phyloP scores from a whole-genome alignment of 2,113 vertebrate genomes.

The Hystrix brachyura region DNA sequence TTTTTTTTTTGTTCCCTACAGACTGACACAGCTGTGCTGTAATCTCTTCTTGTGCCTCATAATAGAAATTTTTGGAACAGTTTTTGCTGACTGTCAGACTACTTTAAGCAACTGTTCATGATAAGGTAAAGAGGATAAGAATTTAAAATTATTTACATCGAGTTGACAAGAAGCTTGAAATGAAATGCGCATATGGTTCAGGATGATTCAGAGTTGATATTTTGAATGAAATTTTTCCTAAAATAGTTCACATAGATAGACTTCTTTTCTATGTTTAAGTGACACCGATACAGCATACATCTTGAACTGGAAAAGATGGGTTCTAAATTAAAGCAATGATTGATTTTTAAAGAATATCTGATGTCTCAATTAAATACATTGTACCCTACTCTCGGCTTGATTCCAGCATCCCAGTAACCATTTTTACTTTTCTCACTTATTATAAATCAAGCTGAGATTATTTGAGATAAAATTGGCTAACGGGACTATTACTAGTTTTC shows the following conservation, averaged over 20 bases:
- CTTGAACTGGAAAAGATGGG: neutral
- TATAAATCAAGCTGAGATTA: neutral
- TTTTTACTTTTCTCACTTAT: neutral
- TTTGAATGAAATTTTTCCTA: neutral
- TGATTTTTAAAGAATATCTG: neutral
- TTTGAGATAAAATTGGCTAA: neutral
- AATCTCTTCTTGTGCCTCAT: neutral
- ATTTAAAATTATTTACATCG: constrained; percentile 54
- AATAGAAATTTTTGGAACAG: constrained; percentile 5
- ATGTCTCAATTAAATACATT: neutral
- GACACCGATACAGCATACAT: neutral
- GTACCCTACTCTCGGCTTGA: neutral
- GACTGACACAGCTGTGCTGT: constrained; percentile 39
- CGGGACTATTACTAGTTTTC: neutral
- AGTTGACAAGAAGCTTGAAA: constrained; percentile 12
- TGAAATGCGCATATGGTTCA: neutral
- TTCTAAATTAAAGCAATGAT: constrained; percentile 21
- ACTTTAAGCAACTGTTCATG: neutral
- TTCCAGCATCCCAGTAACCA: neutral
- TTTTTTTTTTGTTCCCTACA: neutral
- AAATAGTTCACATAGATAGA: neutral
- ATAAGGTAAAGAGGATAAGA: constrained; percentile 3
- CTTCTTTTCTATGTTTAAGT: neutral
- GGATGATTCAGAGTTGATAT: neutral
- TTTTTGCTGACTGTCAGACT: constrained; percentile 19